These are phyloP conservation scores for Pristionchus mayeri DNA, from an alignment of 2,888 invertebrate species.

Conservation along the genomic window DNA sequence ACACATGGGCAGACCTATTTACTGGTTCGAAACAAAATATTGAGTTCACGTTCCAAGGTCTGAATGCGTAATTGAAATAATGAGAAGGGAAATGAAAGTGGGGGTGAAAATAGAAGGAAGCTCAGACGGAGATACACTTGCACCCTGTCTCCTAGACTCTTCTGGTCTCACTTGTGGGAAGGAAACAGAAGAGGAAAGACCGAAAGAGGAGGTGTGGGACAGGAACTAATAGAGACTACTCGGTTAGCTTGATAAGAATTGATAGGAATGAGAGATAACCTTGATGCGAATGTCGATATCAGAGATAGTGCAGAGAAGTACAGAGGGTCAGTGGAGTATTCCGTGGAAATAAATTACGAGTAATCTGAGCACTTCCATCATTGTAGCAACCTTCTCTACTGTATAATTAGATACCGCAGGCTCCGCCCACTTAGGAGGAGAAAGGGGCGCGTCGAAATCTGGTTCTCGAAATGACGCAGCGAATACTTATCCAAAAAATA, in stretches of 20 bases:
- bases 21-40: no score
- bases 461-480: no score
- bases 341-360: no score
- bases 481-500: no score
- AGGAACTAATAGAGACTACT: not conserved
- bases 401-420: no score
- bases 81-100: not conserved
- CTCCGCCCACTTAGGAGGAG: no score
- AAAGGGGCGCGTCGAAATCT: no score
- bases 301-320: not conserved
- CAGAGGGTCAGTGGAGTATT: not conserved
- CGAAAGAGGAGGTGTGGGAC: not conserved
- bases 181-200: not conserved
- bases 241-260: not conserved
- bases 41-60: not conserved
- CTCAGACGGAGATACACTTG: conserved; percentile 6
- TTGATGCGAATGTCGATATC: conserved; percentile 15
- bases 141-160: not conserved
- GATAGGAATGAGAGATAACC: not conserved
- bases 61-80: conserved; percentile 13
- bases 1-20: no score
- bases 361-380: no score
- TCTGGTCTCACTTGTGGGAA: conserved; percentile 17
- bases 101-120: not conserved
- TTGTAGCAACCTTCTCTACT: no score